These are phyloP conservation scores for Athrips mouffetella DNA, from an alignment of 2,888 invertebrate species.

Conservation along the genomic window DNA sequence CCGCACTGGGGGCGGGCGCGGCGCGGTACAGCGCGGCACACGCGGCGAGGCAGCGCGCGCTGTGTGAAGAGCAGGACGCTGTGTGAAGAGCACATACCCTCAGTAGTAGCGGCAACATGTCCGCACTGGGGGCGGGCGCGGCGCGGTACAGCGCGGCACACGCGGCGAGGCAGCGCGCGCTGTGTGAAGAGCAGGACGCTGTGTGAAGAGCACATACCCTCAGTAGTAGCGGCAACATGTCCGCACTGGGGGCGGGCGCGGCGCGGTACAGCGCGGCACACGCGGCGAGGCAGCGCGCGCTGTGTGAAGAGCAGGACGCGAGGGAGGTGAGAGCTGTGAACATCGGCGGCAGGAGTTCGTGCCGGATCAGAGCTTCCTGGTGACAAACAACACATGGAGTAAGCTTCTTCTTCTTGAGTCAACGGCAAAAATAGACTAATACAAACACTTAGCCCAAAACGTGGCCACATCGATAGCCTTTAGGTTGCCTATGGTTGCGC, in stretches of 20 bases:
- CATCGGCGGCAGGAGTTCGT: slow-evolving; percentile 55
- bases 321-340: slow-evolving; percentile 56
- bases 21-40: slow-evolving; percentile 62
- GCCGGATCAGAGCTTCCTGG: slow-evolving; percentile 62
- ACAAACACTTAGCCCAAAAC: too few relatives aligned
- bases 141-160: slow-evolving; percentile 62
- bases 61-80: neutral
- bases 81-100: slow-evolving; percentile 29
- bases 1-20: slow-evolving; percentile 39
- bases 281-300: slow-evolving; percentile 25
- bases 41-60: slow-evolving; percentile 33
- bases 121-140: slow-evolving; percentile 39
- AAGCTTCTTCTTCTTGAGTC: too few relatives aligned
- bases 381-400: too few relatives aligned
- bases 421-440: too few relatives aligned
- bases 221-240: slow-evolving; percentile 36
- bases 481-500: too few relatives aligned
- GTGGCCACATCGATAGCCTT: too few relatives aligned
- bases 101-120: slow-evolving; percentile 37
- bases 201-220: slow-evolving; percentile 27
- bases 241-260: slow-evolving; percentile 35
- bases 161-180: slow-evolving; percentile 54
- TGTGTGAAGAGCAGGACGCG: slow-evolving; percentile 23
- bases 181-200: slow-evolving; percentile 15
- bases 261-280: slow-evolving; percentile 26